These are phyloP conservation scores for Eristalinus aeneus DNA, from an alignment of 2,888 invertebrate genomes.

Conservation along the genomic window DNA sequence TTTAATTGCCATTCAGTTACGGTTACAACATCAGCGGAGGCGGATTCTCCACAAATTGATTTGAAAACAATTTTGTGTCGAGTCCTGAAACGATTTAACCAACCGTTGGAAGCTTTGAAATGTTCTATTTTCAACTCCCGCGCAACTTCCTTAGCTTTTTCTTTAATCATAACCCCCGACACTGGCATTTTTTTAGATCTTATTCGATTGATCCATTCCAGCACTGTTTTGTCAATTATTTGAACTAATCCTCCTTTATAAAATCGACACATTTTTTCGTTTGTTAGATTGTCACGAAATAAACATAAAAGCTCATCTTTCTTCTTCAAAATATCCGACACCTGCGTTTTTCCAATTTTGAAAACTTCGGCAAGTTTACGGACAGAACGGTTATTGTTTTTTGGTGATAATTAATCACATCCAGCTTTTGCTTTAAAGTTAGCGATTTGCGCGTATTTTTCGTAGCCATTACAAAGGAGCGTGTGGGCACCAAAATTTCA, in stretches of 20 bases:
- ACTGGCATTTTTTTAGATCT: neutral
- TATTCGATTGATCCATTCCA: neutral
- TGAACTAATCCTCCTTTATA: neutral
- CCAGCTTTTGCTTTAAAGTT: neutral
- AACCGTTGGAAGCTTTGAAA: slow-evolving; percentile 13
- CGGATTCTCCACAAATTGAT: slow-evolving; percentile 1
- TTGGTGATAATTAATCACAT: neutral
- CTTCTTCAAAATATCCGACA: slow-evolving; percentile 5
- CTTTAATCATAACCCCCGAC: neutral
- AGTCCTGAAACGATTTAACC: neutral
- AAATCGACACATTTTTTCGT: neutral
- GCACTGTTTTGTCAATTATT: slow-evolving; percentile 8
- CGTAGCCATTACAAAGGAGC: neutral
- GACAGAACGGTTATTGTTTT: neutral
- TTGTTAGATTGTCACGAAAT: neutral
- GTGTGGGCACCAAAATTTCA: neutral
- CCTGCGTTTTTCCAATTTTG: neutral
- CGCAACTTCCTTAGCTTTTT: slow-evolving; percentile 6
- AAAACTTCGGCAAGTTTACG: slow-evolving; percentile 3
- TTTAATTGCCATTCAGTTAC: neutral
- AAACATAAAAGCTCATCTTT: neutral
- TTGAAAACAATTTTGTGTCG: neutral
- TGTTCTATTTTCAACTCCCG: neutral
- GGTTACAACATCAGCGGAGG: neutral
- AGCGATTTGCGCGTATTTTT: neutral